phyloP scores from a whole-genome alignment of 37 sponge, comb jelly and placozoan species.

The Petrosia ficiformis region DNA sequence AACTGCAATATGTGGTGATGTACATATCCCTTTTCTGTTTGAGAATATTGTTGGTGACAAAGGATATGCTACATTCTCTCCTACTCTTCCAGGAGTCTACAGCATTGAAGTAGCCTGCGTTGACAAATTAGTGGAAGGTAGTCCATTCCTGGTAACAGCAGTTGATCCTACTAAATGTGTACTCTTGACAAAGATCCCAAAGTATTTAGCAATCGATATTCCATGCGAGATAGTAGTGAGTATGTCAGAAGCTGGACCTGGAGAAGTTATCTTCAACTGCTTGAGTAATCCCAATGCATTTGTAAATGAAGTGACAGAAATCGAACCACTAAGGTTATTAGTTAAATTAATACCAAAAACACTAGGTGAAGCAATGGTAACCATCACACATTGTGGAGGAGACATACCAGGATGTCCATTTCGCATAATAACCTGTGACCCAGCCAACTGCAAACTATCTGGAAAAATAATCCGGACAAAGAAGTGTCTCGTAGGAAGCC shows the following conservation, averaged over 20 bases:
- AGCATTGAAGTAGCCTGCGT: conserved; percentile 64
- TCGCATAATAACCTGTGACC: conserved; percentile 37
- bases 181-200: conserved; percentile 32
- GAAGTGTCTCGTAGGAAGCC: conserved; percentile 37
- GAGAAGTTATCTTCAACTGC: conserved; percentile 17
- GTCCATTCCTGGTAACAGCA: conserved; percentile 55
- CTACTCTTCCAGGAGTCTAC: conserved; percentile 62
- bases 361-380: conserved; percentile 34
- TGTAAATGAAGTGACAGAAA: neutral
- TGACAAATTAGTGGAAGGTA: conserved; percentile 47
- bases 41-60: conserved; percentile 26
- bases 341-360: conserved; percentile 44
- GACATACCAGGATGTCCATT: conserved; percentile 57
- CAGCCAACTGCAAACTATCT: conserved; percentile 35
- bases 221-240: conserved; percentile 40
- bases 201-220: conserved; percentile 31
- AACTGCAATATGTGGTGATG: conserved; percentile 44
- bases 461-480: conserved; percentile 36
- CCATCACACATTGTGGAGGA: conserved; percentile 26
- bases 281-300: conserved; percentile 21
- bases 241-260: conserved; percentile 64
- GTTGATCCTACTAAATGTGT: conserved; percentile 49
- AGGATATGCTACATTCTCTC: conserved; percentile 51
- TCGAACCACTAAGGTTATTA: conserved; percentile 7
- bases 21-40: conserved; percentile 49